Evolutionary conservation across 1,140 invertebrate genomes (phyloP).

Genomic region (Microplitis demolitor): DNA sequence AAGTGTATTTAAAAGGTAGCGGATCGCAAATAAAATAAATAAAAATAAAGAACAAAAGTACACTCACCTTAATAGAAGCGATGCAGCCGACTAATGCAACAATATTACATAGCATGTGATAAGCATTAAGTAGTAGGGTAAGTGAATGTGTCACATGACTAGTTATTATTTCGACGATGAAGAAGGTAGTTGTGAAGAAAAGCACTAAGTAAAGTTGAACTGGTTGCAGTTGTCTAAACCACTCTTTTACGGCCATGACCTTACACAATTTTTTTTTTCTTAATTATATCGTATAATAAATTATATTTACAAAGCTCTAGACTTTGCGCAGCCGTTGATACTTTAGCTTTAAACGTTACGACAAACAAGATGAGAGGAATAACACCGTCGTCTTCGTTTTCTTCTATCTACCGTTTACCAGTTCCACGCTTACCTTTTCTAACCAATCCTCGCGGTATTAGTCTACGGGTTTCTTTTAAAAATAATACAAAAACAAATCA

Average conservation of each 20-base stretch:
- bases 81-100: conserved; percentile 75
- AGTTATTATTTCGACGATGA: conserved; percentile 73
- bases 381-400: background rate
- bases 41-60: background rate
- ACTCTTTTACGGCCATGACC: conserved; percentile 73
- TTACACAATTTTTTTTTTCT: conserved; percentile 8
- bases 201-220: conserved; percentile 75
- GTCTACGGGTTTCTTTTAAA: background rate
- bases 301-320: background rate
- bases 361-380: background rate
- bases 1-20: too few relatives aligned
- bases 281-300: too few relatives aligned
- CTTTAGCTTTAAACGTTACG: background rate
- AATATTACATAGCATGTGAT: conserved; percentile 85
- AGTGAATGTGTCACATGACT: conserved; percentile 83
- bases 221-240: conserved; percentile 72
- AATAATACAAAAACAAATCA: background rate
- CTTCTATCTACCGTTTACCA: conserved; percentile 14
- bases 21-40: too few relatives aligned
- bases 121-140: conserved; percentile 81
- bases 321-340: background rate
- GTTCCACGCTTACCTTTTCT: background rate
- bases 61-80: conserved; percentile 73
- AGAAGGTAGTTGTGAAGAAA: conserved; percentile 72
- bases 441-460: too few relatives aligned